Evolutionary conservation across 2,888 invertebrate genomes (phyloP), one percentile per base, ranked within the genome.

Genomic region (Drosophila dives): DNA sequence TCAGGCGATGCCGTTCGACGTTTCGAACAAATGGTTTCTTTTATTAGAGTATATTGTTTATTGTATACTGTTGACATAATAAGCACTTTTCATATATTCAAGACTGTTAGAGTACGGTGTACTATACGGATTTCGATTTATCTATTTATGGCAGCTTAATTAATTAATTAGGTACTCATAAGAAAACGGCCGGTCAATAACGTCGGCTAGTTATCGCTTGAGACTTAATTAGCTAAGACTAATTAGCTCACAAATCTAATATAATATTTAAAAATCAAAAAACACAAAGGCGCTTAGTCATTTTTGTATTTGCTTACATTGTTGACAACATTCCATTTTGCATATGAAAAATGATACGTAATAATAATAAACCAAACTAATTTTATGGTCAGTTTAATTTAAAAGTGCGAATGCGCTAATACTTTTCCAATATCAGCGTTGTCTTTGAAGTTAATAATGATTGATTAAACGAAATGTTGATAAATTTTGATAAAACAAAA

Each of bases 11-110:
- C 23, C 23, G 23, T 3, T 8, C 0, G 15, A 45, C 7, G 45
- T 45, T 45, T 45, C 12, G 12, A 45, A 7, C 3, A 45, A 23
- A 11, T 4, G 1, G 2, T 29, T 48, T 54, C n/a, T 26, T 45
- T 10, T 23, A 38, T 26, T 23, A 40, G 2, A 38, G 36, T 62
- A 64, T 70, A 48, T 2, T 23, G 38, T 75, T 71, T 69, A 60
- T 4, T 0, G 38, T 10, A 11, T 12, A 32, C 50, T 34, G 50
- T 55, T 66, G 58, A 63, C 53, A 3, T 11, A 23, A n/a, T 29
- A 3, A 23, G 20, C 12, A 8, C 15, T 45, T 23, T 45, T 45
- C 45, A 2, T 15, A 7, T 3, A 15, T 45, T 45, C 5, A 5
- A 26, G 17, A 49, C 26, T 38, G 12, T n/a, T 29, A 8, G 15